Percentiles rank a stretch among this genome's conserved stretches.
phyloP scores from a whole-genome alignment of 2,113 vertebrate genomes.

The Otocyon megalotis region DNA sequence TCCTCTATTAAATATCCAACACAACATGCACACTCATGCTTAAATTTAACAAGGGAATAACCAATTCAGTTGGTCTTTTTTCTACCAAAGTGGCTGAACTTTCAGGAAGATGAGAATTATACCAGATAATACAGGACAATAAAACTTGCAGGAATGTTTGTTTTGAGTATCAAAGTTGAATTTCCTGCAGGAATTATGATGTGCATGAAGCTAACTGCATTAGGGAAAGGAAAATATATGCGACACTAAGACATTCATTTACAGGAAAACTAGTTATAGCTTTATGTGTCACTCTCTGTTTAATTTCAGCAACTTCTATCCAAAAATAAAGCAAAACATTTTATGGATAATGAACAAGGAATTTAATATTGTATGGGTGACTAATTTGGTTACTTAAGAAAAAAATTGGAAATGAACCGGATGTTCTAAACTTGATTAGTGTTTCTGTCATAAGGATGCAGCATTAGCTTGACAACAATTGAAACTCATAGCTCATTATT shows the following conservation, averaged over 20 bases:
- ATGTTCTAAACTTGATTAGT: conserved; percentile 77
- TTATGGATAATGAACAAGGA: conserved; percentile 70
- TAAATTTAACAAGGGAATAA: background rate
- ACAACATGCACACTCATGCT: background rate
- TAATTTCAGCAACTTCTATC: conserved; percentile 71
- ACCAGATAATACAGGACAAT: background rate
- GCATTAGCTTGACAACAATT: conserved; percentile 16
- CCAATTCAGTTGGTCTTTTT: background rate
- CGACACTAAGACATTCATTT: conserved; percentile 54
- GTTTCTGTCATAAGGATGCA: conserved; percentile 74
- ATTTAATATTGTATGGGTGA: conserved; percentile 80
- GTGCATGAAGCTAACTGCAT: background rate
- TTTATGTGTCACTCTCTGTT: background rate
- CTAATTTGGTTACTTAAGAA: conserved; percentile 82
- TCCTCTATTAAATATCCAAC: background rate
- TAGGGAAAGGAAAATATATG: background rate
- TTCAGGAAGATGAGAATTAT: background rate
- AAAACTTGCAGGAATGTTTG: conserved; percentile 12
- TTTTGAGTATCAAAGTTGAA: conserved; percentile 57
- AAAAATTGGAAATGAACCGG: conserved; percentile 67
- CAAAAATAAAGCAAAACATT: conserved; percentile 68
- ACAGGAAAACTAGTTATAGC: conserved; percentile 55
- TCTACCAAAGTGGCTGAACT: background rate
- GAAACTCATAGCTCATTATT: conserved; percentile 60
- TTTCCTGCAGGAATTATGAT: conserved; percentile 19